Evolutionary conservation across 2,888 invertebrate genomes (phyloP).

Genomic region (Spodoptera exigua): DNA sequence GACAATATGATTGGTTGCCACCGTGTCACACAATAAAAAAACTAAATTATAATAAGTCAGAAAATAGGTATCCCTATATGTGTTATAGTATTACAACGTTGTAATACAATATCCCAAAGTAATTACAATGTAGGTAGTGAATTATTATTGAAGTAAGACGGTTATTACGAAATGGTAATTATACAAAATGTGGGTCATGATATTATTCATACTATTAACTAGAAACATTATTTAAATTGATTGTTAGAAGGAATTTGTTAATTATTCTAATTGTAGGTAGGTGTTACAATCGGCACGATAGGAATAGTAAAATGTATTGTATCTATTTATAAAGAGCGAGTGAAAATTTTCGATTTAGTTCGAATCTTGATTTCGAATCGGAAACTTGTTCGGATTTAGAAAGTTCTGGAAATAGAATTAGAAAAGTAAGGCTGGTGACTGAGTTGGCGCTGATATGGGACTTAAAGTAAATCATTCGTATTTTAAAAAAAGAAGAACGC

Average conservation of each 20-base stretch:
- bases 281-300: constrained; percentile 23
- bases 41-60: too few relatives aligned
- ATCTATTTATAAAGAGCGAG: neutral
- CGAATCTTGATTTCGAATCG: constrained; percentile 3
- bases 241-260: constrained; percentile 36
- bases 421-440: constrained; percentile 7
- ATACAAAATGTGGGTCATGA: constrained; percentile 37
- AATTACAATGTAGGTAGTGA: constrained; percentile 18
- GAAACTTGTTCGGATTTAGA: constrained; percentile 1
- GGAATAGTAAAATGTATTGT: constrained; percentile 8
- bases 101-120: constrained; percentile 17
- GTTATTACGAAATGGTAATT: constrained; percentile 34
- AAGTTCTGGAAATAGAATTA: constrained; percentile 17
- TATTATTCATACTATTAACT: constrained; percentile 21
- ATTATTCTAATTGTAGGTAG: constrained; percentile 35
- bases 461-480: neutral
- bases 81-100: neutral
- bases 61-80: too few relatives aligned
- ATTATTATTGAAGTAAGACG: constrained; percentile 42
- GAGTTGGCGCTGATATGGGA: neutral
- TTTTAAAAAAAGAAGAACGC: too few relatives aligned
- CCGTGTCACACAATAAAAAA: too few relatives aligned
- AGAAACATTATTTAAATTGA: constrained; percentile 48
- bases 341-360: constrained; percentile 12
- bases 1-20: too few relatives aligned